Evolutionary conservation across 2,113 vertebrate genomes (phyloP).

Genomic region (Catharus minimus): DNA sequence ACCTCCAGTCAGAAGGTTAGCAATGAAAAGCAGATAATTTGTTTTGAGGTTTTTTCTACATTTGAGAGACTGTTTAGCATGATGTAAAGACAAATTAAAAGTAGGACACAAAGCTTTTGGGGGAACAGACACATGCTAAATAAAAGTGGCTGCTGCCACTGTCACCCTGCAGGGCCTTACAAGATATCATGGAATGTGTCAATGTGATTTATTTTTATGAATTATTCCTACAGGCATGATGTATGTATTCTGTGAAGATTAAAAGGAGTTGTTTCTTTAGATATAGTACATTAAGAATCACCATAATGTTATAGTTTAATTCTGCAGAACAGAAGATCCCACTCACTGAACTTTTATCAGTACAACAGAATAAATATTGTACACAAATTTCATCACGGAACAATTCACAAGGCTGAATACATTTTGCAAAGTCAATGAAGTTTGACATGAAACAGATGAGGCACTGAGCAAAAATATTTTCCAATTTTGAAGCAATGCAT

Average conservation of each 20-base stretch:
- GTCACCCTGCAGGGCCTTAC: constrained; percentile 37
- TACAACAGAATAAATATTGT: not conserved
- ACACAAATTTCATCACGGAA: not conserved
- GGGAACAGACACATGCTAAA: constrained; percentile 31
- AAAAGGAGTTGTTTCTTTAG: constrained; percentile 14
- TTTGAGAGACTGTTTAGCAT: not conserved
- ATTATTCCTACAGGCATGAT: constrained; percentile 34
- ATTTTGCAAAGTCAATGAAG: constrained; percentile 6
- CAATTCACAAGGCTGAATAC: not conserved
- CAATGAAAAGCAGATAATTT: not conserved
- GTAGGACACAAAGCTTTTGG: constrained; percentile 55
- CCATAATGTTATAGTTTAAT: not conserved
- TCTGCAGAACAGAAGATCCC: not conserved
- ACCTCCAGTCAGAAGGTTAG: not conserved
- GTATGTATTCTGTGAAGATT: constrained; percentile 18
- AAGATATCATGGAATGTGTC: constrained; percentile 48
- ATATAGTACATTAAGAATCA: not conserved
- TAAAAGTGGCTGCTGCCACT: constrained; percentile 39
- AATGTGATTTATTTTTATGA: constrained; percentile 61
- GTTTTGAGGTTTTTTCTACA: not conserved
- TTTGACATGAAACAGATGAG: not conserved
- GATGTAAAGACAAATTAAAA: constrained; percentile 42
- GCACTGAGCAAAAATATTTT: not conserved
- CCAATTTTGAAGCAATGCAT: not conserved
- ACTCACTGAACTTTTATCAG: not conserved